These are phyloP conservation scores for Diplodus sargus DNA, from an alignment of 2,797 vertebrate genomes.

Conservation along the genomic window DNA sequence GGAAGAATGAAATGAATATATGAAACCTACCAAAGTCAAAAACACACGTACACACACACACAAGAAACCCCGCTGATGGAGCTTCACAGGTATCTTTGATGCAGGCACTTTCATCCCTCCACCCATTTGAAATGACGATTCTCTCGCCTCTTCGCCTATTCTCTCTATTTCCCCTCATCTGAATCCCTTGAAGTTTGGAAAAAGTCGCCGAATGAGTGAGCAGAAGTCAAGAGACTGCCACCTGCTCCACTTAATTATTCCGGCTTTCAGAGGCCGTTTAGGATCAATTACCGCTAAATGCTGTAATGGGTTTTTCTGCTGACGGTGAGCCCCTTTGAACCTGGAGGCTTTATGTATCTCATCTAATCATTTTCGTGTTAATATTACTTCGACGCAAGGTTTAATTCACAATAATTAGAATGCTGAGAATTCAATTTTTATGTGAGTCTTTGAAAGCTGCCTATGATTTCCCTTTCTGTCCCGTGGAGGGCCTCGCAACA, in stretches of 20 bases:
- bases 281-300: constrained; percentile 8
- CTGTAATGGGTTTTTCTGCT: not conserved
- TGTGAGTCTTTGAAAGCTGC: constrained; percentile 29
- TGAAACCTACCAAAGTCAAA: not conserved
- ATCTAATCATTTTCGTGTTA: constrained; percentile 6
- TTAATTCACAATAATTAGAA: constrained; percentile 23
- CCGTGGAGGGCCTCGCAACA: constrained; percentile 28
- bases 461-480: constrained; percentile 11
- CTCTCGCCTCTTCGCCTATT: constrained; percentile 14
- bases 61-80: constrained; percentile 11
- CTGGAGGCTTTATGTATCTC: not conserved
- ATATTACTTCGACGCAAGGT: not conserved
- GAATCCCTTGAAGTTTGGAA: constrained; percentile 33
- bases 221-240: not conserved
- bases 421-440: not conserved
- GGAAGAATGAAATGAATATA: not conserved
- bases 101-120: constrained; percentile 60
- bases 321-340: not conserved
- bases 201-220: constrained; percentile 26
- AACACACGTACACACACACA: constrained; percentile 18
- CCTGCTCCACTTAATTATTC: constrained; percentile 7
- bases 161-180: constrained; percentile 30
- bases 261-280: constrained; percentile 10
- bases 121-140: constrained; percentile 39
- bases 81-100: constrained; percentile 58